Conservation (phyloP, 2,113 vertebrate genomes). For the Chloebia gouldiae region DNA sequence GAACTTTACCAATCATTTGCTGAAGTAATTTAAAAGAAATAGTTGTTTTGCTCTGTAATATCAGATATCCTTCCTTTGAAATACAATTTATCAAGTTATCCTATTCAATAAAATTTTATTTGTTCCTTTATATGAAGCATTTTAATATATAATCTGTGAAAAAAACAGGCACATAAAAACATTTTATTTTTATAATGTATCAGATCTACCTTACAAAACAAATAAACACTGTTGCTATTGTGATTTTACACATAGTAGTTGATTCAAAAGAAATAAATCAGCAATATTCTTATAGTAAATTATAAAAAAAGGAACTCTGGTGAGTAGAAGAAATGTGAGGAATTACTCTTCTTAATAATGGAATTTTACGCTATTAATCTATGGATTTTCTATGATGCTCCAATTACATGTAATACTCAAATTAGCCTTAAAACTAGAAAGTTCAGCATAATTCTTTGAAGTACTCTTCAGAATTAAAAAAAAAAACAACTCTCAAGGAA, state of each 20-base stretch:
- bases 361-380: not conserved
- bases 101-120: not conserved
- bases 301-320: not conserved
- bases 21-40: not conserved
- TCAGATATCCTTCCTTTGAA: not conserved
- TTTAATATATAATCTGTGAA: not conserved
- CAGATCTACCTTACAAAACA: not conserved
- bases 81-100: not conserved
- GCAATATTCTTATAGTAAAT: not conserved
- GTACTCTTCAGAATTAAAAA: not conserved
- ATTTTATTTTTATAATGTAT: not conserved
- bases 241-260: not conserved
- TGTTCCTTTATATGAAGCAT: not conserved
- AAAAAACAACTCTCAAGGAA: not conserved
- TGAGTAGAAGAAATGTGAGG: not conserved
- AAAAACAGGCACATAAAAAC: not conserved
- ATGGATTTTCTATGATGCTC: not conserved
- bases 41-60: not conserved
- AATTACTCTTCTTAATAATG: not conserved
- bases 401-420: not conserved
- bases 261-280: not conserved
- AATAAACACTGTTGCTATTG: not conserved
- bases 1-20: not conserved
- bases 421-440: not conserved
- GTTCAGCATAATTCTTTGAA: not conserved